A percentile compares a stretch with the other conserved stretches of the same genome.
Conservation (phyloP, 1,140 invertebrate genomes). For the Orchesella cincta region DNA sequence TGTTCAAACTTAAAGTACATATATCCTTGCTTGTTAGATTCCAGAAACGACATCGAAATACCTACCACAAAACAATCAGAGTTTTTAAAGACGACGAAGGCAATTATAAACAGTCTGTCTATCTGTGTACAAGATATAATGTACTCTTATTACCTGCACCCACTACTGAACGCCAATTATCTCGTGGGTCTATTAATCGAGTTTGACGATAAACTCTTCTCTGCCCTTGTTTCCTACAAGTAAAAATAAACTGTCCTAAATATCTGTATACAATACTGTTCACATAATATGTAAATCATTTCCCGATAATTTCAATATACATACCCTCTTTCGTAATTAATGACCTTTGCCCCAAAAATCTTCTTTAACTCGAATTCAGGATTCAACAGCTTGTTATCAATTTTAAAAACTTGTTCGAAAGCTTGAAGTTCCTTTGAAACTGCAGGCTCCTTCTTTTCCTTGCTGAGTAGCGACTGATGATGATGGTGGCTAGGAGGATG, state of each 20-base stretch:
- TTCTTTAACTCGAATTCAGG: constrained; percentile 79
- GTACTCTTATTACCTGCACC: not conserved
- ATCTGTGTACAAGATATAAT: not conserved
- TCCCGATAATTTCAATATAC: constrained; percentile 26
- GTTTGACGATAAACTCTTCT: constrained; percentile 31
- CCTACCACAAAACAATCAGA: constrained; percentile 54
- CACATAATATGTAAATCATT: constrained; percentile 5
- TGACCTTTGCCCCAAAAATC: constrained; percentile 80
- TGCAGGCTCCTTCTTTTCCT: constrained; percentile 50
- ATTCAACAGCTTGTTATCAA: constrained; percentile 76
- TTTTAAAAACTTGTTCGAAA: constrained; percentile 61
- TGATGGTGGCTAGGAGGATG: constrained; percentile 59
- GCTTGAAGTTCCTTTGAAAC: constrained; percentile 39
- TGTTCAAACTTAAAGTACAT: constrained; percentile 81
- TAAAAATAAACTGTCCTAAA: constrained; percentile 8
- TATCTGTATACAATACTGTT: too few species aligned
- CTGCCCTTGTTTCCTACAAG: constrained; percentile 34
- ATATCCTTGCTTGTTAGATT: constrained; percentile 57
- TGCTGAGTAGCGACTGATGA: constrained; percentile 53
- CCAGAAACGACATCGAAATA: constrained; percentile 71
- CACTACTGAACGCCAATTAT: constrained; percentile 29
- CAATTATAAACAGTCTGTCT: not conserved
- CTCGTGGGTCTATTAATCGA: constrained; percentile 36
- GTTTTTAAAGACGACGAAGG: not conserved
- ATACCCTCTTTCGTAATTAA: constrained; percentile 68